phyloP scores from a whole-genome alignment of 2,113 vertebrate genomes.

The Raja brachyura region DNA sequence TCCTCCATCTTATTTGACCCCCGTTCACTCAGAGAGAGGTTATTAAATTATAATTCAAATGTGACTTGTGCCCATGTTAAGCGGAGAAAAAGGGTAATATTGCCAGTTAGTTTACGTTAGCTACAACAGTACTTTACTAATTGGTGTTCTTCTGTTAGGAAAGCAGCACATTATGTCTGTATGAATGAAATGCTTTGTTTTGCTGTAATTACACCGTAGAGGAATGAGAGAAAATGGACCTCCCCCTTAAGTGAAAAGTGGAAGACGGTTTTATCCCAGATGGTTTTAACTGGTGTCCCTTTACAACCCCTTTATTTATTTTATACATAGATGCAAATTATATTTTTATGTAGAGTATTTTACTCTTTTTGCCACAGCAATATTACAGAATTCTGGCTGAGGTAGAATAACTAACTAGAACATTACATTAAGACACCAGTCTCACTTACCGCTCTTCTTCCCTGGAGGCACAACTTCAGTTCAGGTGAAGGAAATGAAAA shows the following conservation, averaged over 20 bases:
- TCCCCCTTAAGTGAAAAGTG: background rate
- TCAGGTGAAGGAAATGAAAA: slow-evolving; percentile 38
- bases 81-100: background rate
- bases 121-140: background rate
- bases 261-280: background rate
- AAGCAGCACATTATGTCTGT: background rate
- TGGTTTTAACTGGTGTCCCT: background rate
- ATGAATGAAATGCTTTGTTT: background rate
- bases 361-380: background rate
- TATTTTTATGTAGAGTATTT: background rate
- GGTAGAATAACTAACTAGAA: slow-evolving; percentile 27
- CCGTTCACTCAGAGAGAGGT: background rate
- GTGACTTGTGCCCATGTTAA: background rate
- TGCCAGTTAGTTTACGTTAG: background rate
- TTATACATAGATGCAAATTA: background rate
- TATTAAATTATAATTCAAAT: slow-evolving; percentile 35
- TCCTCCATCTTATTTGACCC: too few species aligned
- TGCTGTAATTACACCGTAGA: background rate
- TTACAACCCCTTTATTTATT: background rate
- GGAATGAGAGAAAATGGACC: background rate
- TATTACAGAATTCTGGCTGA: background rate
- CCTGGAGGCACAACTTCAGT: slow-evolving; percentile 23
- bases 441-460: slow-evolving; percentile 35
- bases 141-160: background rate
- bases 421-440: slow-evolving; percentile 26